Percentiles rank a stretch among this genome's conserved stretches.
These are phyloP conservation scores for Marmota monax DNA, from an alignment of 2,113 vertebrate genomes.

Conservation along the genomic window DNA sequence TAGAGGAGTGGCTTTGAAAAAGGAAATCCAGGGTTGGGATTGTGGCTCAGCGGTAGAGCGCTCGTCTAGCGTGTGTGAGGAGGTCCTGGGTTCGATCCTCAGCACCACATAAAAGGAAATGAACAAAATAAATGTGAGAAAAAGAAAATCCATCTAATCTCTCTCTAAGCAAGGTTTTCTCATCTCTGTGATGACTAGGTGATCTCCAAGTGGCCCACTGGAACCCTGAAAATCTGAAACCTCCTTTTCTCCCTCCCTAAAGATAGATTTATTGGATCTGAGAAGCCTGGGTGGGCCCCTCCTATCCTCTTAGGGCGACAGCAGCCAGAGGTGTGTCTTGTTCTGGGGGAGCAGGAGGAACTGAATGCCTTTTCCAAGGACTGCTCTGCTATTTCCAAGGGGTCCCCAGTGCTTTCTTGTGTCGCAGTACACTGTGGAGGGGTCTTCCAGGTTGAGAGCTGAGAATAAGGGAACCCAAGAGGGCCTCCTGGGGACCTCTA, in stretches of 20 bases:
- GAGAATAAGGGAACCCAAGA: not conserved
- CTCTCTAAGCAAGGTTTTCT: not conserved
- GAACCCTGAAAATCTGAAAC: not conserved
- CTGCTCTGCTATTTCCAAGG: not conserved
- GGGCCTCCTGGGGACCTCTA: not conserved
- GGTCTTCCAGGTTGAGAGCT: not conserved
- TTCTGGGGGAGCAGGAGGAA: not conserved
- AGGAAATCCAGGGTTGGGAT: not conserved
- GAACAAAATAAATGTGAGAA: too few species aligned
- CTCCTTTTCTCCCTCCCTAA: not conserved
- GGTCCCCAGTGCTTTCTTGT: not conserved
- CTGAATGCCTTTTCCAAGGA: not conserved
- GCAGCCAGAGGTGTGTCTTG: not conserved
- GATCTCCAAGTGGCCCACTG: not conserved
- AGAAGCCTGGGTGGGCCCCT: not conserved
- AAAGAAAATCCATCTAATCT: not conserved
- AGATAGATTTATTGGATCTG: not conserved
- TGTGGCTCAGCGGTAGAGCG: too few species aligned
- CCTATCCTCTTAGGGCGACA: not conserved
- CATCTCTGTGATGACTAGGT: not conserved
- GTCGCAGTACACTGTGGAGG: not conserved
- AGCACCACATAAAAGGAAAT: too few species aligned
- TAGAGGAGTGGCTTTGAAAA: not conserved
- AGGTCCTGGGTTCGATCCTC: too few species aligned
- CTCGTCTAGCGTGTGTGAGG: too few species aligned